phyloP scores from a whole-genome alignment of 2,888 invertebrate species.

The Hypolimnas misippus region DNA sequence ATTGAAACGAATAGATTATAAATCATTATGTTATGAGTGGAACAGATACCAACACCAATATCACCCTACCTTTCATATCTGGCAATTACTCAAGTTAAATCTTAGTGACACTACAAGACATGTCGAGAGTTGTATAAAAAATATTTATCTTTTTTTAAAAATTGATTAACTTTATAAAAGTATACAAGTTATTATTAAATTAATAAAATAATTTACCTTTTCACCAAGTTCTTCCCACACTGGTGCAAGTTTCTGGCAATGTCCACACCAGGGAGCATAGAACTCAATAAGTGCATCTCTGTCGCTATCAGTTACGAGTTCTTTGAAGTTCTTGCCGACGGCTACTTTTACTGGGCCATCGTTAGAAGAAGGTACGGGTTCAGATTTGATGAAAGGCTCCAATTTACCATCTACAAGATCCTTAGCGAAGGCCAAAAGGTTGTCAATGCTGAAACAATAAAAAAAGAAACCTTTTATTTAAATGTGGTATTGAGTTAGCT shows the following conservation, averaged over 20 bases:
- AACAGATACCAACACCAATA: too few relatives aligned
- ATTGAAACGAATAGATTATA: too few relatives aligned
- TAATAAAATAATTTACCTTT: slow-evolving; percentile 84
- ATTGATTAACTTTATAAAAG: too few relatives aligned
- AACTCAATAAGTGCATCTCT: slow-evolving; percentile 98
- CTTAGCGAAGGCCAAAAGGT: slow-evolving; percentile 92
- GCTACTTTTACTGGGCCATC: slow-evolving; percentile 93
- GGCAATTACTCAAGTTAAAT: too few relatives aligned
- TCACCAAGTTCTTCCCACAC: slow-evolving; percentile 96
- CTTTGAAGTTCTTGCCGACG: slow-evolving; percentile 98
- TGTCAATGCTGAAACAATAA: slow-evolving; percentile 87
- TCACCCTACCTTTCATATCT: too few relatives aligned
- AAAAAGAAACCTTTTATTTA: not conserved
- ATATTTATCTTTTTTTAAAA: too few relatives aligned
- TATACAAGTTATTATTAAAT: not conserved
- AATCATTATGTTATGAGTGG: too few relatives aligned
- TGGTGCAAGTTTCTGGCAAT: slow-evolving; percentile 98
- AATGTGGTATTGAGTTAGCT: too few relatives aligned
- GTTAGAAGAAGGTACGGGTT: slow-evolving; percentile 93
- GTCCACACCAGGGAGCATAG: slow-evolving; percentile 99
- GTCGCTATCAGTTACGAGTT: slow-evolving; percentile 94
- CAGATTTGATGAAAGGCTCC: slow-evolving; percentile 97
- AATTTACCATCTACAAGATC: slow-evolving; percentile 92
- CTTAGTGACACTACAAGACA: too few relatives aligned
- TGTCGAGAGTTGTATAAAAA: too few relatives aligned